A percentile compares a stretch with the other conserved stretches of the same genome.
These are phyloP conservation scores for Oreochromis grahami DNA, from an alignment of 2,797 vertebrate genomes.

Conservation along the genomic window DNA sequence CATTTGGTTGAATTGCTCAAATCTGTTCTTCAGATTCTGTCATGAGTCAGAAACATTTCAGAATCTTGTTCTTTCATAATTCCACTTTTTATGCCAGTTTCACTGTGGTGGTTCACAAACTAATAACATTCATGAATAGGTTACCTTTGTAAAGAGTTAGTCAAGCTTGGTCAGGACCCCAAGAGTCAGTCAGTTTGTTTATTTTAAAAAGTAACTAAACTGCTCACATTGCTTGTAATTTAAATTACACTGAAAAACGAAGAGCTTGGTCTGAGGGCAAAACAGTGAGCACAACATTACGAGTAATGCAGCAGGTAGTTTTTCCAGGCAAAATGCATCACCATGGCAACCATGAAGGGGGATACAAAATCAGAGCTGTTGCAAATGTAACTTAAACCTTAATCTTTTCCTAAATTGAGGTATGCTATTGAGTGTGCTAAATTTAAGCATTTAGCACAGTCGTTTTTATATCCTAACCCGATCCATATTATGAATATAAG, in stretches of 20 bases:
- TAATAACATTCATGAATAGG: background rate
- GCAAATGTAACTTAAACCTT: background rate
- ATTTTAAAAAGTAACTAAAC: background rate
- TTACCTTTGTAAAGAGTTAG: background rate
- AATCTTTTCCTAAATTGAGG: background rate
- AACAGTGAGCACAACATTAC: background rate
- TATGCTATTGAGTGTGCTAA: background rate
- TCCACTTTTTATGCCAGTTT: background rate
- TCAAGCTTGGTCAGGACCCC: background rate
- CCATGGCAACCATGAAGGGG: background rate
- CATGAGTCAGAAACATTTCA: background rate
- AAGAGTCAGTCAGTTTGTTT: background rate
- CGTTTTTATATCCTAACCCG: background rate
- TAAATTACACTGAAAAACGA: background rate
- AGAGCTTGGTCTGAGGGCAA: background rate
- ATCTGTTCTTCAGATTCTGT: background rate
- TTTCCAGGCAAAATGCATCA: background rate
- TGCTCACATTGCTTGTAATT: background rate
- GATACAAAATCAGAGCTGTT: background rate
- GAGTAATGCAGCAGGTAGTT: background rate
- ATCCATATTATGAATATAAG: background rate
- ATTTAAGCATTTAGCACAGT: background rate
- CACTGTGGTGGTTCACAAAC: background rate
- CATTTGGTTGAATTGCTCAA: background rate
- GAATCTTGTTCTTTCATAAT: background rate